Evolutionary conservation across 2,888 invertebrate species (phyloP), one percentile per base, ranked within the genome.

Genomic region (Drosophila siamana): DNA sequence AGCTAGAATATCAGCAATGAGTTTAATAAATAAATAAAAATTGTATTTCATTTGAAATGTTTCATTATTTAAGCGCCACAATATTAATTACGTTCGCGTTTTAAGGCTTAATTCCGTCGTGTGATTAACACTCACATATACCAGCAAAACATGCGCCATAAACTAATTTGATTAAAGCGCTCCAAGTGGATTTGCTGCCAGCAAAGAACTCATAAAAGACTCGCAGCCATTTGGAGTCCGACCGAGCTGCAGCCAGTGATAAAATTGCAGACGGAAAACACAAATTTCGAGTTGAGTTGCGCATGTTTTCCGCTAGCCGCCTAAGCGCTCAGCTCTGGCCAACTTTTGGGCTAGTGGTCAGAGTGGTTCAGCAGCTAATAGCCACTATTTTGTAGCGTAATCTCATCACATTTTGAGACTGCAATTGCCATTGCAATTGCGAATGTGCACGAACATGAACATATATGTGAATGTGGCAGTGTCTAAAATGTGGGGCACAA

Each of bases 331-430:
- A 36, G 22, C 50, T 41, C n/a, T 41, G 26, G 7, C 28, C 2
- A 9, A 8, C 2, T 28, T 28, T 28, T 28, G 28, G 28, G 9
- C 1, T 33, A n/a, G 47, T 51, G 57, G 65, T 43, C 48, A 52
- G 41, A 33, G 33, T 46, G 54, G 57, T 54, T 3, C 5, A 15
- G 36, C 28, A 46, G 33, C 5, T 13, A n/a, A 43, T 11, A 71
- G 65, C 50, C 68, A 26, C 69, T 68, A 80, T 84, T 72, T 74
- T 61, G 46, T 44, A 64, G 69, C 69, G 74, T 86, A 84, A 74
- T 84, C 81, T 77, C 68, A 55, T 80, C 78, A 86, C 71, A 77
- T 66, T 77, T 69, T 66, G 62, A 47, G 26, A 36, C 46, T 60
- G 66, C 46, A 52, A 72, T 55, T 60, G 66, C 46, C 50, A 72